Evolutionary conservation across 53 echinoderm and acorn worm species (phyloP).

Genomic region (Crossaster papposus): DNA sequence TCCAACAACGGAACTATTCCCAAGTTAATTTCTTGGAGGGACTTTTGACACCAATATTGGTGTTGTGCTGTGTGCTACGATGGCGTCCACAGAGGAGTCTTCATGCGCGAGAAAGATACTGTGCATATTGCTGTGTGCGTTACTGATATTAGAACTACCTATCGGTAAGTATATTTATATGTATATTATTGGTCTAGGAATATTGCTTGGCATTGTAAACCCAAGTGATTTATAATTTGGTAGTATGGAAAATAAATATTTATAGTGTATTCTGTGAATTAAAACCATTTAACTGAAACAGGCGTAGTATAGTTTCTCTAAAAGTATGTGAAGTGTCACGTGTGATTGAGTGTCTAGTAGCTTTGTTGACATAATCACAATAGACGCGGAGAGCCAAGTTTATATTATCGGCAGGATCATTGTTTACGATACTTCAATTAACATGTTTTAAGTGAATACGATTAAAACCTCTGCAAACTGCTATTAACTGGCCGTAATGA

Average conservation of each 20-base stretch:
- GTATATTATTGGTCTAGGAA: too few relatives aligned
- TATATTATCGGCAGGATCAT: not conserved
- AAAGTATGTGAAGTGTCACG: not conserved
- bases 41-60: not conserved
- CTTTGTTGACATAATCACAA: not conserved
- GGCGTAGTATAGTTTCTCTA: not conserved
- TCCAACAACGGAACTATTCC: not conserved
- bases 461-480: too few relatives aligned
- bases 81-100: not conserved
- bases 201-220: too few relatives aligned
- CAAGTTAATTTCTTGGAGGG: not conserved
- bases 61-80: not conserved
- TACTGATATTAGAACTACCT: not conserved
- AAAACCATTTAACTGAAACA: not conserved
- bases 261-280: not conserved
- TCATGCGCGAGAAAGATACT: not conserved
- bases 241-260: not conserved
- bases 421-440: not conserved
- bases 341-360: not conserved
- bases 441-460: not conserved
- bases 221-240: not conserved
- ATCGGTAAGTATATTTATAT: not conserved
- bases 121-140: not conserved
- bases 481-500: too few relatives aligned
- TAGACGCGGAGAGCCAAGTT: not conserved